Conservation (phyloP, 2,888 invertebrate species). For the Clunio marinus region DNA sequence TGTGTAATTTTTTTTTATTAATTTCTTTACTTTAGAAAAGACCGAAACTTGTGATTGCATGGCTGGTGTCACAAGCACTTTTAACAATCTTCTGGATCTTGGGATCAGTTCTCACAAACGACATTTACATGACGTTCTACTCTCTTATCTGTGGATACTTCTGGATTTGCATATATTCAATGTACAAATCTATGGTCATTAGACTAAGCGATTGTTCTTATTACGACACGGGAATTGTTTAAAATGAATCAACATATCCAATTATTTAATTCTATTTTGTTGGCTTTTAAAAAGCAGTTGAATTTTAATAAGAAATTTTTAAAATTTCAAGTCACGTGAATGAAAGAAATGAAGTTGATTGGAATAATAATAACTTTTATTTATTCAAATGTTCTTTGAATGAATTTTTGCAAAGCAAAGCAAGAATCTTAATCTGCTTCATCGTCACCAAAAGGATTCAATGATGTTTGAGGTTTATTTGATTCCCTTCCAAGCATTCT, state of each 20-base stretch:
- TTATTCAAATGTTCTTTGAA: no score
- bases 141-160: constrained; percentile 8
- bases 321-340: no score
- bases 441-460: constrained; percentile 27
- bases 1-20: not conserved
- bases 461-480: not conserved
- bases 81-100: constrained; percentile 28
- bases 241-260: not conserved
- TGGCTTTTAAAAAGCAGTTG: no score
- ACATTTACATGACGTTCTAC: constrained; percentile 16
- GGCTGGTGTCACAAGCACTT: constrained; percentile 25
- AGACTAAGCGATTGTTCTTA: not conserved
- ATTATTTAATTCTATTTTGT: not conserved
- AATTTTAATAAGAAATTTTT: no score
- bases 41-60: constrained; percentile 20
- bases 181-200: not conserved
- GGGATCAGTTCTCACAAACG: not conserved
- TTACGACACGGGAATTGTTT: not conserved
- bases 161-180: constrained; percentile 35
- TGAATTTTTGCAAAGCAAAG: no score
- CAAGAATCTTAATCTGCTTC: not conserved
- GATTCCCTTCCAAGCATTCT: not conserved
- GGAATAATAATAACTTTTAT: no score
- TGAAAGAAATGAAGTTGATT: no score
- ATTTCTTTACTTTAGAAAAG: constrained; percentile 19